Percentiles rank a stretch among this genome's conserved stretches.
Conservation (phyloP, 2,797 vertebrate genomes). For the Gymnothorax javanicus region DNA sequence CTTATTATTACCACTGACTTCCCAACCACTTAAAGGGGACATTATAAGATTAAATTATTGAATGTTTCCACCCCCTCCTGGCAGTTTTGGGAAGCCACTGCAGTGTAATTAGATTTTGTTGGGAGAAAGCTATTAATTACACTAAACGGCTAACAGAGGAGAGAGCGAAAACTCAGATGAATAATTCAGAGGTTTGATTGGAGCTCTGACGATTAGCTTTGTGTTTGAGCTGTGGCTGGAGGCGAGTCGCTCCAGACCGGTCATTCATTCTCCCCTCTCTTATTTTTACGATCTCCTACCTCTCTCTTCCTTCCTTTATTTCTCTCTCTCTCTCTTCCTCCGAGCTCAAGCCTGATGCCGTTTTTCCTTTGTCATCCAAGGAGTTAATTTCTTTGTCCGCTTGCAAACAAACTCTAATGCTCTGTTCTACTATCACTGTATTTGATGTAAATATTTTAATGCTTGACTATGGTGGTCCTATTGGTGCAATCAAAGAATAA, state of each 20-base stretch:
- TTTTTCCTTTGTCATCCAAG: not conserved
- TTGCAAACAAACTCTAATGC: not conserved
- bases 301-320: no score
- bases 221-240: not conserved
- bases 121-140: slow-evolving; percentile 21
- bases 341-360: not conserved
- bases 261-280: not conserved
- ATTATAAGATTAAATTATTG: slow-evolving; percentile 35
- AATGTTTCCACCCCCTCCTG: slow-evolving; percentile 25
- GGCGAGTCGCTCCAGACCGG: not conserved
- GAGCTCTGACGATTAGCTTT: not conserved
- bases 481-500: not conserved
- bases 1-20: slow-evolving; percentile 32
- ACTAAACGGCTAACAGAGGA: not conserved
- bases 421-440: not conserved
- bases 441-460: not conserved
- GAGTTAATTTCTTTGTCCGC: not conserved
- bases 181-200: slow-evolving; percentile 20
- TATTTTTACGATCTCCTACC: no score
- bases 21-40: slow-evolving; percentile 30
- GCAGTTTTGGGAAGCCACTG: slow-evolving; percentile 16
- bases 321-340: no score
- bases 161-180: slow-evolving; percentile 12
- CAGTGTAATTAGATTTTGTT: slow-evolving; percentile 25
- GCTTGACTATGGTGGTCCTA: not conserved